A percentile compares a stretch with the other conserved stretches of the same genome.
Evolutionary conservation across 1,140 invertebrate genomes (phyloP).

Genomic region (Xylocopa sonorina): DNA sequence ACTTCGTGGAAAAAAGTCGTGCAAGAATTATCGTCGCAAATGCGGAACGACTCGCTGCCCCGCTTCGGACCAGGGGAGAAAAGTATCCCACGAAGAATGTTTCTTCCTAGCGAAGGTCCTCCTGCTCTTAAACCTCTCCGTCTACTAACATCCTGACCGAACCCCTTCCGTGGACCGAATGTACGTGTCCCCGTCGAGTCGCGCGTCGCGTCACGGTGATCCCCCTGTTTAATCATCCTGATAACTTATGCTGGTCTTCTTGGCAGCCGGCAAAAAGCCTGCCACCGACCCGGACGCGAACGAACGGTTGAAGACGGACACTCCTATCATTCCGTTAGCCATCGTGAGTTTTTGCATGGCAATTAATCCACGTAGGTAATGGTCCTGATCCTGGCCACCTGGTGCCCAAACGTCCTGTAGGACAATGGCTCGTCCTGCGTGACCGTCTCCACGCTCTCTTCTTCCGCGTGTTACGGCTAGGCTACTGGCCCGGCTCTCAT

Average conservation of each 20-base stretch:
- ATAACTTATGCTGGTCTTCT: constrained; percentile 63
- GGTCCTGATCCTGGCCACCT: constrained; percentile 72
- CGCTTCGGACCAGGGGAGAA: neutral
- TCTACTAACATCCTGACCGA: neutral
- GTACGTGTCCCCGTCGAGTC: constrained; percentile 4
- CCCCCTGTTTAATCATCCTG: constrained; percentile 66
- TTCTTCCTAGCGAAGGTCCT: neutral
- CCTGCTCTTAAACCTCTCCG: neutral
- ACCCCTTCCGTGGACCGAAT: constrained; percentile 42
- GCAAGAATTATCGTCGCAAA: neutral
- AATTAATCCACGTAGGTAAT: constrained; percentile 76
- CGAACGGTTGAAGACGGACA: constrained; percentile 65
- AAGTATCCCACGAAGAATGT: constrained; percentile 1
- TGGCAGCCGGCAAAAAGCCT: constrained; percentile 53
- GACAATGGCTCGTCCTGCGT: constrained; percentile 66
- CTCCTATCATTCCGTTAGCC: constrained; percentile 71
- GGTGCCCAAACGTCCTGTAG: constrained; percentile 68
- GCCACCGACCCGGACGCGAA: constrained; percentile 39
- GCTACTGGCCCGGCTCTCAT: constrained; percentile 62
- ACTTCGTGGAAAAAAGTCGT: neutral
- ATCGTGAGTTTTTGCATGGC: constrained; percentile 74
- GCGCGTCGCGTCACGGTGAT: constrained; percentile 50
- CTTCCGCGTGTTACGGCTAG: constrained; percentile 43
- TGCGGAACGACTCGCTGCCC: neutral
- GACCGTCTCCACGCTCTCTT: constrained; percentile 25